Conservation (phyloP, 2,888 invertebrate species). For the Netelia melanura region DNA sequence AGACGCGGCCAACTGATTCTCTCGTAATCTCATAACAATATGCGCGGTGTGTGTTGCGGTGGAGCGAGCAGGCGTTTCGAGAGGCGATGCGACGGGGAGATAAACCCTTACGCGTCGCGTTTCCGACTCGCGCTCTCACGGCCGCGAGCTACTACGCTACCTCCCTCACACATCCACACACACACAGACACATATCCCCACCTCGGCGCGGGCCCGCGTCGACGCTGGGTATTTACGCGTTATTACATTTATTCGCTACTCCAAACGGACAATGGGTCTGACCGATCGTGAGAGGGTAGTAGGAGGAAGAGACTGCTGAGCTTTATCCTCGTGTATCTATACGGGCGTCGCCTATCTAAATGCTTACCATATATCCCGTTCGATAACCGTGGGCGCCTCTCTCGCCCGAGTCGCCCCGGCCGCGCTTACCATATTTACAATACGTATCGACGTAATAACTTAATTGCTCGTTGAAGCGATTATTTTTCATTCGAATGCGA, state of each 20-base stretch:
- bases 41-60: conserved; percentile 76
- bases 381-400: conserved; percentile 1
- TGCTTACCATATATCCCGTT: no score
- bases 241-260: conserved; percentile 31
- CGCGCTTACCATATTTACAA: not conserved
- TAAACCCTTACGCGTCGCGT: conserved; percentile 66
- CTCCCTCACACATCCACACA: not conserved
- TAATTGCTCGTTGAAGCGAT: not conserved
- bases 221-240: conserved; percentile 30
- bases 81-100: conserved; percentile 76
- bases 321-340: not conserved
- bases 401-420: not conserved
- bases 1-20: conserved; percentile 87
- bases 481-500: not conserved
- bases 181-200: no score
- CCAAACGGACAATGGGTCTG: conserved; percentile 40
- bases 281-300: conserved; percentile 42
- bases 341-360: no score
- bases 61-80: conserved; percentile 81
- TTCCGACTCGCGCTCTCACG: conserved; percentile 41
- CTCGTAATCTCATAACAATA: conserved; percentile 90
- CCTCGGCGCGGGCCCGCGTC: not conserved
- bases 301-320: not conserved
- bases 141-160: not conserved
- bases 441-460: not conserved